Base-by-base conservation (phyloP, 2,888 invertebrate genomes). In the Macrosoma leucophasiata region DNA sequence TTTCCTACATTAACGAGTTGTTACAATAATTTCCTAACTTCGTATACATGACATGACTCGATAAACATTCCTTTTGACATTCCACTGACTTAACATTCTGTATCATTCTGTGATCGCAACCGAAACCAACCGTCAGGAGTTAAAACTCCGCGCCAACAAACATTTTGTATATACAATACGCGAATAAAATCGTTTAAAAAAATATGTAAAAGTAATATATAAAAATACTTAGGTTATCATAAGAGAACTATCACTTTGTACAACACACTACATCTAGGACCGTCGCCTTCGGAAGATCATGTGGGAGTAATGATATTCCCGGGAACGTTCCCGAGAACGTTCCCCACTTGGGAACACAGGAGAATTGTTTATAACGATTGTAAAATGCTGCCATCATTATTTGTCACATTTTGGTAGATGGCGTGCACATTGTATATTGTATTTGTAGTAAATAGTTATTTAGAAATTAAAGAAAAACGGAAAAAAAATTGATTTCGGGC, bases 161-260 rank as follows among this genome's bases (percentile, higher is more conserved):
- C 67, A 56, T 58, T 59, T 55, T 71, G n/a, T n/a, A 70, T 76
- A 58, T 74, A 76, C 64, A 72, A 64, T 67, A 60, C 64, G 72
- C 69, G 73, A 77, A 75, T 78, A 79, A 75, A 79, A 72, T 77
- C 63, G 74, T 81, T n/a, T n/a, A 74, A 78, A 81, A 82, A 82
- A 73, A 79, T 75, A 74, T 78, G 69, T 78, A 75, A 78, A 79
- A 81, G 67, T 69, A 79, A 84, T 76, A 65, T 82, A 84, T 77
- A 84, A 84, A 84, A 84, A 84, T 82, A 82, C 79, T 76, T 76
- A 77, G 63, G 64, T 59, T 75, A 75, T 79, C 79, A 79, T 81
- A 81, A 79, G 81, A 82, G 69, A 77, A 78, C 78, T 84, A 84
- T 84, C 82, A 84, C 82, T 81, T 82, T 82, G 78, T 82, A 84